Evolutionary conservation across 1,140 invertebrate species (phyloP).

Genomic region (Reticulitermes speratus): DNA sequence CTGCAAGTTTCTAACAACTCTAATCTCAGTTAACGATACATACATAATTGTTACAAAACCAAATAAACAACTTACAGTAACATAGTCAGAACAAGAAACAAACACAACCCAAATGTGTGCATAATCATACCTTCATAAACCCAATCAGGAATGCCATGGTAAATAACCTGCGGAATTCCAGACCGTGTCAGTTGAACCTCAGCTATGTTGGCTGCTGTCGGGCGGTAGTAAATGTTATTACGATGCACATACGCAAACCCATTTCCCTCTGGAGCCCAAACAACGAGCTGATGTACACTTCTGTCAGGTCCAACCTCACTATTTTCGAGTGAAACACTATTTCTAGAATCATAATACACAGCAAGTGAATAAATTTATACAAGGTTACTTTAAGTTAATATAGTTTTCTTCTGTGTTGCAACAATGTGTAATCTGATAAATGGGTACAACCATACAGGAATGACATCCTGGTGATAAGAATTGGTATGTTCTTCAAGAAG

Average conservation of each 20-base stretch:
- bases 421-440: slow-evolving; percentile 4
- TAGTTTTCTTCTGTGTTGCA: background rate
- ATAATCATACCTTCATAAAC: slow-evolving; percentile 63
- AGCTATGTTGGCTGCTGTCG: slow-evolving; percentile 41
- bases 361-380: background rate
- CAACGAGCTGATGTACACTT: slow-evolving; percentile 53
- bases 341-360: background rate
- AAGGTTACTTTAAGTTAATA: background rate
- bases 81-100: no score
- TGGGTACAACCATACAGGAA: background rate
- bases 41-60: no score
- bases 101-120: no score
- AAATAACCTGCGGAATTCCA: slow-evolving; percentile 62
- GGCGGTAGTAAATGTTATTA: slow-evolving; percentile 79
- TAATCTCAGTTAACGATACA: no score
- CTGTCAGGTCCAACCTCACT: background rate
- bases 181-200: slow-evolving; percentile 56
- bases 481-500: background rate
- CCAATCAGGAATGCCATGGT: slow-evolving; percentile 78
- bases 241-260: slow-evolving; percentile 69
- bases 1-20: no score
- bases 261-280: slow-evolving; percentile 61
- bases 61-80: no score
- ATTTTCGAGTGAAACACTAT: background rate
- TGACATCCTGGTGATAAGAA: background rate